phyloP scores from a whole-genome alignment of 2,113 vertebrate species.

The Hassar affinis region DNA sequence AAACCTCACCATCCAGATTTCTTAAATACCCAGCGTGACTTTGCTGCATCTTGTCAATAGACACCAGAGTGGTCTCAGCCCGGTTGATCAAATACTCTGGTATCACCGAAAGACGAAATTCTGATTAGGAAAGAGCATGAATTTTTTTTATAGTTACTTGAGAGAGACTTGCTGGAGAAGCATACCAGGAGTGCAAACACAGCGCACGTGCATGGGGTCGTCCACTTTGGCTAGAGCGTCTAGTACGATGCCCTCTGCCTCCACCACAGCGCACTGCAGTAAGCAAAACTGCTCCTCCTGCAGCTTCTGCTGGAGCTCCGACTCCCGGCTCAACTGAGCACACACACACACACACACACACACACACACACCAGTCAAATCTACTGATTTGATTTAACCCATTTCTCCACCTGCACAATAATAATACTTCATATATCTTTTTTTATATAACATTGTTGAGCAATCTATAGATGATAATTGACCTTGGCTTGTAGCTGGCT shows the following conservation, averaged over 20 bases:
- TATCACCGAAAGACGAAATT: neutral
- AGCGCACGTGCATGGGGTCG: slow-evolving; percentile 82
- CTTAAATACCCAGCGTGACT: slow-evolving; percentile 71
- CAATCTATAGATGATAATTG: neutral
- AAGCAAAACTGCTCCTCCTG: slow-evolving; percentile 76
- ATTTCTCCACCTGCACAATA: neutral
- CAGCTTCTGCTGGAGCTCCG: slow-evolving; percentile 62
- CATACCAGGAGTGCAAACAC: slow-evolving; percentile 81
- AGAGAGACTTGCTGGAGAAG: neutral
- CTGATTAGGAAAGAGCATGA: neutral
- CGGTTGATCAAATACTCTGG: slow-evolving; percentile 88
- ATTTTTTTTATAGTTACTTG: neutral
- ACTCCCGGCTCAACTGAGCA: slow-evolving; percentile 66
- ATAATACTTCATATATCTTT: too few species aligned
- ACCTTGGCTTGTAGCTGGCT: slow-evolving; percentile 73
- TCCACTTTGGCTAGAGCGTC: slow-evolving; percentile 82
- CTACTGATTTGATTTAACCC: neutral
- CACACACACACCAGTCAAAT: slow-evolving; percentile 9
- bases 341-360: slow-evolving; percentile 42
- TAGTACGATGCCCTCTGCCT: slow-evolving; percentile 80
- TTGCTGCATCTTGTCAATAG: slow-evolving; percentile 78
- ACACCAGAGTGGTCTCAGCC: slow-evolving; percentile 72
- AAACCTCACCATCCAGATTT: slow-evolving; percentile 71
- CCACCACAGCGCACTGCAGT: slow-evolving; percentile 70
- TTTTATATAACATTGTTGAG: neutral